phyloP scores from a whole-genome alignment of 2,888 invertebrate species.

The Elaeidobius kamerunicus region DNA sequence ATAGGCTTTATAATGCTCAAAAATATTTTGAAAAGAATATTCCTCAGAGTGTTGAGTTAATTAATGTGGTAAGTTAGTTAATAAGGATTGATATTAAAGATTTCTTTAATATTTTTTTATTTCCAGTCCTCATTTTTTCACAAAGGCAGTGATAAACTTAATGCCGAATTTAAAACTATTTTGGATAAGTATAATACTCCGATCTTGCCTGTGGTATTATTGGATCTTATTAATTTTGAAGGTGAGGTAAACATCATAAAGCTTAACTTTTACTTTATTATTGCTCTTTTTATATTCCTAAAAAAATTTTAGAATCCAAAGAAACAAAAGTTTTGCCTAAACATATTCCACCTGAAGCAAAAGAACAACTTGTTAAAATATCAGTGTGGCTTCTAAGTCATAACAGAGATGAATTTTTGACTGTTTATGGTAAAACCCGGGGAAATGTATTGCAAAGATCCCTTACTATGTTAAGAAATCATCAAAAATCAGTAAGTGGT shows the following conservation, averaged over 20 bases:
- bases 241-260: no score
- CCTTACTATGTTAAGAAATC: constrained; percentile 73
- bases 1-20: constrained; percentile 81
- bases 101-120: neutral
- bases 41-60: constrained; percentile 88
- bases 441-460: constrained; percentile 74
- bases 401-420: constrained; percentile 68
- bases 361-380: constrained; percentile 72
- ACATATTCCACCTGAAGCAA: constrained; percentile 66
- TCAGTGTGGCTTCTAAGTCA: constrained; percentile 84
- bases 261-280: neutral
- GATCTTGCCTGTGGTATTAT: constrained; percentile 78
- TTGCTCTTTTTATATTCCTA: neutral
- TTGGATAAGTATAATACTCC: constrained; percentile 84
- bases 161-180: constrained; percentile 84
- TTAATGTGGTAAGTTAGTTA: constrained; percentile 88
- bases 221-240: constrained; percentile 72
- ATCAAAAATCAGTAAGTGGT: constrained; percentile 74
- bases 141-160: constrained; percentile 80
- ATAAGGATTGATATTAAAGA: no score
- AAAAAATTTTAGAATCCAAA: constrained; percentile 30
- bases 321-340: constrained; percentile 53
- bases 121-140: constrained; percentile 70
- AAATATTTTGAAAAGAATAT: constrained; percentile 91
- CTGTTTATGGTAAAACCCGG: constrained; percentile 71